These are phyloP conservation scores for Characodon lateralis DNA, from an alignment of 2,797 vertebrate species.

Conservation along the genomic window DNA sequence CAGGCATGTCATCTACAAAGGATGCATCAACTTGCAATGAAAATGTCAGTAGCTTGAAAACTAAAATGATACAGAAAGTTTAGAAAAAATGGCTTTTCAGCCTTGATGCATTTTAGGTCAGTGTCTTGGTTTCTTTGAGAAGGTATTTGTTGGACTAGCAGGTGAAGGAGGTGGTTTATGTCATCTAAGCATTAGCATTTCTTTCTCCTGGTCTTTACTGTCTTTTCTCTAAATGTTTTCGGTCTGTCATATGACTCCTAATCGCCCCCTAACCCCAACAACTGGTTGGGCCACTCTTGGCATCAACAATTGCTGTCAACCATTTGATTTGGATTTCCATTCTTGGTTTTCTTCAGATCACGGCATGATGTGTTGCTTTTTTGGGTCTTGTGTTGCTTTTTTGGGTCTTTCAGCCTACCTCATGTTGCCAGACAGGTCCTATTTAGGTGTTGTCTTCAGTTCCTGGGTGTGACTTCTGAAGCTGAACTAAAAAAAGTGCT, in stretches of 20 bases:
- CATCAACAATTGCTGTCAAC: too few species aligned
- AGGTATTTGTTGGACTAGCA: neutral
- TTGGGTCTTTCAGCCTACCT: neutral
- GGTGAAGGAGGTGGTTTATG: neutral
- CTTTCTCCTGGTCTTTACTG: too few species aligned
- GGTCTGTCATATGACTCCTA: neutral
- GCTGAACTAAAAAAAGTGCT: neutral
- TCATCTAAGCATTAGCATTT: neutral
- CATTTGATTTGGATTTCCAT: too few species aligned
- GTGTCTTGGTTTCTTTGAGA: neutral
- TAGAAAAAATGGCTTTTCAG: neutral
- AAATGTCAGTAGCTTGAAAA: neutral
- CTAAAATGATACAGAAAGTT: neutral
- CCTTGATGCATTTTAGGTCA: neutral
- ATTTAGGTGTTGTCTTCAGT: neutral
- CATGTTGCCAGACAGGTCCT: neutral
- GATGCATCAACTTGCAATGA: neutral
- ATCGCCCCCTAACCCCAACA: too few species aligned
- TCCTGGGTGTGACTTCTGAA: neutral
- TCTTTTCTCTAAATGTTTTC: neutral
- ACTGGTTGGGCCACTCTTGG: neutral
- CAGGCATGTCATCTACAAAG: slow-evolving; percentile 15
- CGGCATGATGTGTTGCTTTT: neutral
- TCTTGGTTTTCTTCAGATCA: neutral
- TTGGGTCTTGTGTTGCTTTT: neutral